Evolutionary conservation across 1,140 invertebrate species (phyloP).

Genomic region (Drosophila kohkoa): DNA sequence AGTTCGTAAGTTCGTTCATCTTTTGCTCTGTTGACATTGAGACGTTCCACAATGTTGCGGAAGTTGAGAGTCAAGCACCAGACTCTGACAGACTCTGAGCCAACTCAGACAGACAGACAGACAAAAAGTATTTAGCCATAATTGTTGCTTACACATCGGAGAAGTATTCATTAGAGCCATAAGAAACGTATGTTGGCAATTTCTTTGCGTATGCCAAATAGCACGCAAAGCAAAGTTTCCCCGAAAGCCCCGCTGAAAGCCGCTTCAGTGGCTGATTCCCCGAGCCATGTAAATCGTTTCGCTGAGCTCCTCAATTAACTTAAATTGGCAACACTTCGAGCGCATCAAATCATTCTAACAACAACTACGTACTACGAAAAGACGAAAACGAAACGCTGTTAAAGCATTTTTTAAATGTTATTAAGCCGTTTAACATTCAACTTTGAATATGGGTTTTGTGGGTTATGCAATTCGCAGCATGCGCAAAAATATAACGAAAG

Average conservation of each 20-base stretch:
- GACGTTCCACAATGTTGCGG: constrained; percentile 58
- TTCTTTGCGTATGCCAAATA: constrained; percentile 40
- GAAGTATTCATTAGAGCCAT: constrained; percentile 51
- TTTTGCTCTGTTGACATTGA: constrained; percentile 72
- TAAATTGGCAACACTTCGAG: constrained; percentile 63
- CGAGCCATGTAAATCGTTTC: constrained; percentile 63
- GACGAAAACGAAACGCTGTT: constrained; percentile 20
- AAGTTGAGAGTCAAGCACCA: constrained; percentile 36
- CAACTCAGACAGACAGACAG: background rate
- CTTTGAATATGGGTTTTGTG: constrained; percentile 26
- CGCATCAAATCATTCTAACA: constrained; percentile 79
- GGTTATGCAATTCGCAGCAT: constrained; percentile 38
- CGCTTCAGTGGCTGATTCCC: constrained; percentile 8
- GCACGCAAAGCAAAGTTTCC: constrained; percentile 21
- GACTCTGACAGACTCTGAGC: background rate
- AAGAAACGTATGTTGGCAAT: constrained; percentile 37
- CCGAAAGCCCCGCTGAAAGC: background rate
- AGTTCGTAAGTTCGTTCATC: constrained; percentile 69
- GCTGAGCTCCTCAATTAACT: constrained; percentile 68
- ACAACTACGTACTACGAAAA: background rate
- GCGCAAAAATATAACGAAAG: constrained; percentile 60
- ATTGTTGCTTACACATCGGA: constrained; percentile 59
- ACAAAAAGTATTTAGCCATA: constrained; percentile 67
- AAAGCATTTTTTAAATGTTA: constrained; percentile 64
- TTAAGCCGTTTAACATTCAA: constrained; percentile 72